phyloP scores from a whole-genome alignment of 2,888 invertebrate genomes.

The Ophraella communa region DNA sequence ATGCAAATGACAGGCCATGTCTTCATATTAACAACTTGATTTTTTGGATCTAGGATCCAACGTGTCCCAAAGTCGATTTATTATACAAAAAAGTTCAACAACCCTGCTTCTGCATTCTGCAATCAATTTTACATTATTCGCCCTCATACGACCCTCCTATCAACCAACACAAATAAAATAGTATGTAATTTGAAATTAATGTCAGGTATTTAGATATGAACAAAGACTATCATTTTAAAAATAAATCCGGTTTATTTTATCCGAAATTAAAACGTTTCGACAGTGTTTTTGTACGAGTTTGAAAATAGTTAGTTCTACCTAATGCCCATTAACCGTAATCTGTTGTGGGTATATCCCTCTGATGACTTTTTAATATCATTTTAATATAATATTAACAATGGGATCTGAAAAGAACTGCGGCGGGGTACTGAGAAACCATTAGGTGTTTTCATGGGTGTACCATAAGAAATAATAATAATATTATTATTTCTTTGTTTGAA shows the following conservation, averaged over 20 bases:
- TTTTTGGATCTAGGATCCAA: too few species aligned
- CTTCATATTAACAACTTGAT: too few species aligned
- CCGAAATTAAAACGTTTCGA: neutral
- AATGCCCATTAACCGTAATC: conserved; percentile 15
- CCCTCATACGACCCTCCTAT: neutral
- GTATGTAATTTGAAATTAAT: neutral
- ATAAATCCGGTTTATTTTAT: neutral
- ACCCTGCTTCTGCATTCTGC: too few species aligned
- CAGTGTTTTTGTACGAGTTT: neutral
- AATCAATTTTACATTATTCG: neutral
- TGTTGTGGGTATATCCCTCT: conserved; percentile 19
- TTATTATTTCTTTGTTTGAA: too few species aligned
- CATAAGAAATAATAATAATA: too few species aligned
- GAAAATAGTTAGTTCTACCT: conserved; percentile 11
- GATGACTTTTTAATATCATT: conserved; percentile 38
- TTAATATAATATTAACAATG: conserved; percentile 33
- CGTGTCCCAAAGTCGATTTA: too few species aligned
- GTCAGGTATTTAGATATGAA: neutral
- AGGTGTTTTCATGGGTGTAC: conserved; percentile 1
- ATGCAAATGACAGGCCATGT: too few species aligned
- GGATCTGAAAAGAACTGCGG: conserved; percentile 7
- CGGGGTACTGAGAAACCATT: conserved; percentile 8
- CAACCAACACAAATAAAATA: neutral
- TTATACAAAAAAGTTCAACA: too few species aligned
- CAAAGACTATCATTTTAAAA: neutral